Evolutionary conservation across 2,888 invertebrate species (phyloP), one percentile per base, ranked within the genome.

Genomic region (Papilio elwesi): DNA sequence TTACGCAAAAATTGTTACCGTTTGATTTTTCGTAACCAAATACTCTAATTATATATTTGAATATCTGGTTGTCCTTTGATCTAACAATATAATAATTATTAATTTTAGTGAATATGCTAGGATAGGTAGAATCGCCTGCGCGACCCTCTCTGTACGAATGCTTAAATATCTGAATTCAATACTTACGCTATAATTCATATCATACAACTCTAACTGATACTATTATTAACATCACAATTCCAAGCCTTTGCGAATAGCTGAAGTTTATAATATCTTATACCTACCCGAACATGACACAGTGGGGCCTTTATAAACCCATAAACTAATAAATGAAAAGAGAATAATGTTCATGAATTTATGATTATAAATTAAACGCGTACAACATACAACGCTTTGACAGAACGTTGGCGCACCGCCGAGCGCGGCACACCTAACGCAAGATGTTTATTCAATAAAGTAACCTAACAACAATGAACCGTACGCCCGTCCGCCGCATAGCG

Each of bases 391-490:
- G n/a, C n/a, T 62, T 62, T 62, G 59, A 43, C 65, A 64, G 49
- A 26, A 16, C 26, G 49, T 36, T 36, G 36, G 49, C 49, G 51
- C 49, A 43, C 67, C 38, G 16, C 36, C 36, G 13, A 15, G 16
- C 53, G 36, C 15, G 43, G 48, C 67, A 52, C 38, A 52, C 15
- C 38, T 66, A 53, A 53, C n/a, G 51, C 13, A 67, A 53, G 13
- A 69, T 52, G 12, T 63, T 63, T 70, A 64, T 70, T 70, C 52
- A 70, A 53, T 63, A 43, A 63, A 70, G 47, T 63, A 53, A 62
- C 53, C 47, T 63, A 74, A 75, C 66, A 78, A 75, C 76, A 76
- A 77, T 77, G 75, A 79, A 77, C 78, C 75, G 77, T 74, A 71
- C 73, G 74, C 65, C 78, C 75, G 77, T 74, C 71, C 73, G 74